Evolutionary conservation across 2,797 vertebrate genomes (phyloP).

Genomic region (Nyctibius grandis): DNA sequence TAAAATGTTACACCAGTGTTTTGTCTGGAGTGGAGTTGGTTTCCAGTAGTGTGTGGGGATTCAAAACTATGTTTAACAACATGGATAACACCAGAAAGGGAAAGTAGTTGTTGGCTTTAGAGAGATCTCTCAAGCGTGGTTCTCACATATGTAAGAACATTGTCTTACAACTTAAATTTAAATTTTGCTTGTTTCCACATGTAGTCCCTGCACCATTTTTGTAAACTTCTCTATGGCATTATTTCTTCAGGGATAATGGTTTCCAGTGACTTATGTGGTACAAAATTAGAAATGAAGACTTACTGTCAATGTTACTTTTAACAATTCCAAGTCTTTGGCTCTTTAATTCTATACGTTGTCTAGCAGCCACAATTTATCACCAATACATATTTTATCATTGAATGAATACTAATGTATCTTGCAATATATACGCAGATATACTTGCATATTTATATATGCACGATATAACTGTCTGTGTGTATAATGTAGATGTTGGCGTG

Average conservation of each 20-base stretch:
- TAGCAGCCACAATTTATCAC: neutral
- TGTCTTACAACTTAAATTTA: neutral
- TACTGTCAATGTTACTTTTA: neutral
- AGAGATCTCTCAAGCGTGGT: neutral
- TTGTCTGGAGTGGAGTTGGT: slow-evolving; percentile 63
- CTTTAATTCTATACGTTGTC: neutral
- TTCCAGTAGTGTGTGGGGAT: slow-evolving; percentile 53
- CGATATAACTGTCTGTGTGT: neutral
- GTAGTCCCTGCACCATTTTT: neutral
- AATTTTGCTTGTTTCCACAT: neutral
- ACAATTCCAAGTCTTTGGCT: neutral
- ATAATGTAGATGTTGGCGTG: neutral
- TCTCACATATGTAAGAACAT: neutral
- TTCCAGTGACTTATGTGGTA: neutral
- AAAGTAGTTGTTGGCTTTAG: slow-evolving; percentile 24
- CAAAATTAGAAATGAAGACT: neutral
- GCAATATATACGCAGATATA: neutral
- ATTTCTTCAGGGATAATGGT: neutral
- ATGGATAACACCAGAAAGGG: slow-evolving; percentile 30
- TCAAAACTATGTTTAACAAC: slow-evolving; percentile 51
- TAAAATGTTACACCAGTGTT: slow-evolving; percentile 46
- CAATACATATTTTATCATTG: neutral
- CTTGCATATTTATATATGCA: neutral
- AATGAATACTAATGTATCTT: neutral
- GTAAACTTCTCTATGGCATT: neutral